Evolutionary conservation across 2,113 vertebrate genomes (phyloP).

Genomic region (Bufo bufo): DNA sequence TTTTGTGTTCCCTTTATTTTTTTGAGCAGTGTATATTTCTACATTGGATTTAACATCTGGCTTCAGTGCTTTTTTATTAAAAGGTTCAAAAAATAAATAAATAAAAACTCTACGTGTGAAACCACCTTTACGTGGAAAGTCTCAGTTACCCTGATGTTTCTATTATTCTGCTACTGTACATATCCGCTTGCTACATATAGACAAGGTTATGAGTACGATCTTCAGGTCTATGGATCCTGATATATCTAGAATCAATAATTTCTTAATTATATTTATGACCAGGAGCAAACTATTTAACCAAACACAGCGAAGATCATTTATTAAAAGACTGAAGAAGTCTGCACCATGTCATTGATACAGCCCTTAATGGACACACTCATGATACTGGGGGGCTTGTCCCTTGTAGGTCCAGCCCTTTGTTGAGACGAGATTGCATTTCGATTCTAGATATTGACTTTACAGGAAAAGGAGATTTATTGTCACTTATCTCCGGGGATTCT

Average conservation of each 20-base stretch:
- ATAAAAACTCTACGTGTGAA: no score
- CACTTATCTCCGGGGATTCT: neutral
- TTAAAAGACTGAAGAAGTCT: neutral
- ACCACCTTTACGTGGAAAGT: no score
- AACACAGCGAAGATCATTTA: neutral
- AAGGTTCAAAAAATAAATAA: no score
- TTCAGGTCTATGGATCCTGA: neutral
- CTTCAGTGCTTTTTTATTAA: no score
- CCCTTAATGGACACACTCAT: neutral
- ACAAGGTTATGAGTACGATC: neutral
- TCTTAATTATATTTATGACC: neutral
- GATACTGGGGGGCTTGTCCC: neutral
- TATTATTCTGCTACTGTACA: neutral
- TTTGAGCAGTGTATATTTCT: no score
- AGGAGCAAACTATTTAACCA: neutral
- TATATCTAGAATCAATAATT: neutral
- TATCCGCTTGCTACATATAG: neutral
- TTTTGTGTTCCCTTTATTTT: no score
- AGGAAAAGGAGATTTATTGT: slow-evolving; percentile 3
- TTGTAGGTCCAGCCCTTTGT: neutral
- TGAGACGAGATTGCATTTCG: neutral
- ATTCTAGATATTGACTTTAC: neutral
- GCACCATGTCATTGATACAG: neutral
- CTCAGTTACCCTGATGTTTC: neutral
- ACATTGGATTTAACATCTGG: no score